Percentiles rank a stretch among this genome's conserved stretches.
These are phyloP conservation scores for Taurulus bubalis DNA, from an alignment of 2,113 vertebrate genomes.

Conservation along the genomic window DNA sequence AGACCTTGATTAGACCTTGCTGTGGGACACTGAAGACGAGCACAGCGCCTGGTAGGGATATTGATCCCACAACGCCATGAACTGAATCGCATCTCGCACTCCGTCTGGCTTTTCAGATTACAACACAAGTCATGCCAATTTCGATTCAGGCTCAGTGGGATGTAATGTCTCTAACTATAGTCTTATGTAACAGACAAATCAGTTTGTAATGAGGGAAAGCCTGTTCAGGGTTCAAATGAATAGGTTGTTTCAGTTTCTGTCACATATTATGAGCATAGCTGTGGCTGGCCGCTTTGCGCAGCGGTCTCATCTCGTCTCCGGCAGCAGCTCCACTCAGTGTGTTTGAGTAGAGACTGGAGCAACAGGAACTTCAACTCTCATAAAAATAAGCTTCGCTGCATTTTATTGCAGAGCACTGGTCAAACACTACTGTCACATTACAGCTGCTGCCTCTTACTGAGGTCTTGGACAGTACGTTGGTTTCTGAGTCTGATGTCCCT, in stretches of 20 bases:
- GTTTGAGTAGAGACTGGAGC: constrained; percentile 64
- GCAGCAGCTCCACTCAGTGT: constrained; percentile 38
- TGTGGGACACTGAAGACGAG: constrained; percentile 27
- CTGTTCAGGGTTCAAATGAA: constrained; percentile 47
- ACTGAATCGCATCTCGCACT: constrained; percentile 36
- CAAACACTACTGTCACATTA: constrained; percentile 46
- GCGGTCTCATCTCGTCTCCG: constrained; percentile 49
- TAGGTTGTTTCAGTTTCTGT: constrained; percentile 37
- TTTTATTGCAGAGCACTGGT: constrained; percentile 66
- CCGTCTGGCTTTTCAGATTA: constrained; percentile 46
- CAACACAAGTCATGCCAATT: constrained; percentile 28
- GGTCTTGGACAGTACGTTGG: not conserved
- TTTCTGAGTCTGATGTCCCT: not conserved
- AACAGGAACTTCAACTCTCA: constrained; percentile 68
- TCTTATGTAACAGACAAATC: constrained; percentile 54
- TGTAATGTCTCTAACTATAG: constrained; percentile 38
- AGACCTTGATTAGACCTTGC: constrained; percentile 42
- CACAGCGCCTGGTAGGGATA: constrained; percentile 25
- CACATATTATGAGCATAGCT: constrained; percentile 36
- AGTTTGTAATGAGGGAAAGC: constrained; percentile 49
- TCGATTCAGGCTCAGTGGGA: constrained; percentile 7
- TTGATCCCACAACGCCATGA: constrained; percentile 57
- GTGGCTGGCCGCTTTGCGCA: constrained; percentile 21
- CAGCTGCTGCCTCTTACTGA: constrained; percentile 47
- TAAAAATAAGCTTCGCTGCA: constrained; percentile 72